Evolutionary conservation across 2,113 vertebrate genomes (phyloP).

Genomic region (Pongo abelii): DNA sequence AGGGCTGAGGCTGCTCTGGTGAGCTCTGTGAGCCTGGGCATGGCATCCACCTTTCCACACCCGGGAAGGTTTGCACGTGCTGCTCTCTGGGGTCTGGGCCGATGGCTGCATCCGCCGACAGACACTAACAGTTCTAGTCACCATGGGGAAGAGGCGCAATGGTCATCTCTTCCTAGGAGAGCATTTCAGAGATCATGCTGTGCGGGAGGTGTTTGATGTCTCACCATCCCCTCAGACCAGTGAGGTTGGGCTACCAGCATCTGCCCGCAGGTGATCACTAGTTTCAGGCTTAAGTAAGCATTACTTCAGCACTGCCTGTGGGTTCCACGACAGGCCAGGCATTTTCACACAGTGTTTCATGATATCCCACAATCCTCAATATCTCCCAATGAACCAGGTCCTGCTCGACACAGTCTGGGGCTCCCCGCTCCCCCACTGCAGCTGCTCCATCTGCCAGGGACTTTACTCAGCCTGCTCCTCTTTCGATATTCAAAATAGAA

Average conservation of each 20-base stretch:
- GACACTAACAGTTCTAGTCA: neutral
- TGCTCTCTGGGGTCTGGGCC: neutral
- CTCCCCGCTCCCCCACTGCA: neutral
- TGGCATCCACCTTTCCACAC: neutral
- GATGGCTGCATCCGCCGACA: neutral
- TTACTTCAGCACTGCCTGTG: fast-evolving
- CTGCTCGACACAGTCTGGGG: too few relatives aligned
- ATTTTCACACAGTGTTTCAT: fast-evolving
- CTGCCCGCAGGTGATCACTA: too few relatives aligned
- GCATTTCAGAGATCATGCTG: fast-evolving
- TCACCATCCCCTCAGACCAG: neutral
- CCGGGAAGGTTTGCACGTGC: fast-evolving
- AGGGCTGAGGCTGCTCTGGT: neutral
- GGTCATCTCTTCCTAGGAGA: fast-evolving
- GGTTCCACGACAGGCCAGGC: fast-evolving
- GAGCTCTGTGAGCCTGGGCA: fast-evolving
- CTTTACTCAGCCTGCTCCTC: neutral
- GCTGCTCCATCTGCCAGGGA: neutral
- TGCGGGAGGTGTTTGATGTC: neutral
- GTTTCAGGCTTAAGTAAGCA: fast-evolving
- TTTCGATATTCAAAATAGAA: neutral
- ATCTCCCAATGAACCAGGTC: neutral
- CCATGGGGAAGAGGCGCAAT: neutral
- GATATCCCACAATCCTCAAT: neutral
- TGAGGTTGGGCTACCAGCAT: neutral